These are phyloP conservation scores for Hydriomena furcata DNA, from an alignment of 2,888 invertebrate species.

Conservation along the genomic window DNA sequence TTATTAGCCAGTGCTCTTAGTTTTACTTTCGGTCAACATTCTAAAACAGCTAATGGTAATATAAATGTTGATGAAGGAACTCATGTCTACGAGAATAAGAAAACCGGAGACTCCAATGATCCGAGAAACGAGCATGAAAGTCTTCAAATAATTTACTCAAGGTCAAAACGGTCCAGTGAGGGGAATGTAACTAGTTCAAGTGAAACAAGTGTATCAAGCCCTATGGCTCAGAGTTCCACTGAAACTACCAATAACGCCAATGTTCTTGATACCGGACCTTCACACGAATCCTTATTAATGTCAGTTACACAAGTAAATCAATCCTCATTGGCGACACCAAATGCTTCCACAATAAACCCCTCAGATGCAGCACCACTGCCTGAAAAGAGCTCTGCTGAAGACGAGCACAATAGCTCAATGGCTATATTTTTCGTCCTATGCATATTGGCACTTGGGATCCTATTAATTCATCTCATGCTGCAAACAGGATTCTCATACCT, in stretches of 20 bases:
- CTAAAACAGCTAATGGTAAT: slow-evolving; percentile 10
- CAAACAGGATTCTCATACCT: slow-evolving; percentile 98
- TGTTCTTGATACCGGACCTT: slow-evolving; percentile 60
- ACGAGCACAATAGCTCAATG: slow-evolving; percentile 98
- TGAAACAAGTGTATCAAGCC: slow-evolving; percentile 51
- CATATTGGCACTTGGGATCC: slow-evolving; percentile 96
- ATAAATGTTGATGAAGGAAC: background rate
- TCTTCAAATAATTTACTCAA: slow-evolving; percentile 41
- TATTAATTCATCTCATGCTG: slow-evolving; percentile 96
- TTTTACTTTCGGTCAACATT: slow-evolving; percentile 19
- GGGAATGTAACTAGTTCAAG: slow-evolving; percentile 55
- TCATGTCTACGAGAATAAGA: background rate
- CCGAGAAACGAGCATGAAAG: slow-evolving; percentile 14
- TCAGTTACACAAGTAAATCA: slow-evolving; percentile 61
- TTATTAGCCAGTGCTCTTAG: slow-evolving; percentile 15
- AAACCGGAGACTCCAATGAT: background rate
- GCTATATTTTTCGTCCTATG: slow-evolving; percentile 99
- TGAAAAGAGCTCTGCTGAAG: slow-evolving; percentile 95
- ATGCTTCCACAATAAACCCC: slow-evolving; percentile 80
- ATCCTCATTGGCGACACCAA: slow-evolving; percentile 57
- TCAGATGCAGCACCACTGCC: slow-evolving; percentile 92
- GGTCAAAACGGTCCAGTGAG: slow-evolving; percentile 59
- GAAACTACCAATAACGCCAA: slow-evolving; percentile 58
- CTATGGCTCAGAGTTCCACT: slow-evolving; percentile 49
- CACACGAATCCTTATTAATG: slow-evolving; percentile 59